A percentile compares a stretch with the other conserved stretches of the same genome.
phyloP scores from a whole-genome alignment of 2,797 vertebrate genomes.

The Gambusia yucatana region DNA sequence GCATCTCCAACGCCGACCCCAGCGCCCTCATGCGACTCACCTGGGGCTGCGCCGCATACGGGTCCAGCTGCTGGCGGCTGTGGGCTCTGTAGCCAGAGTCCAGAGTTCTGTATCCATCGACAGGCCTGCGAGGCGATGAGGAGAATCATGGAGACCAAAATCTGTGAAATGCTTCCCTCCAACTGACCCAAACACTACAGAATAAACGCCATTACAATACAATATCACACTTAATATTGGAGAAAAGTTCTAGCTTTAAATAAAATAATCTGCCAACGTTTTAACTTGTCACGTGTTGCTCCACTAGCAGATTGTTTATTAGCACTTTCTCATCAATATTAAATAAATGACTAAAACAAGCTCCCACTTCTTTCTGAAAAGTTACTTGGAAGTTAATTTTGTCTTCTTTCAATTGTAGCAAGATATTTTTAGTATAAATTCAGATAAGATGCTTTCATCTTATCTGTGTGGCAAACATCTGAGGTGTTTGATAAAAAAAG shows the following conservation, averaged over 20 bases:
- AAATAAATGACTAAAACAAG: too few species aligned
- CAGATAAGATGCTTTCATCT: background rate
- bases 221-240: too few species aligned
- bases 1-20: slow-evolving; percentile 86
- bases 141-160: background rate
- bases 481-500: background rate
- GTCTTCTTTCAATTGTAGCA: too few species aligned
- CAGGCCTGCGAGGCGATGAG: slow-evolving; percentile 61
- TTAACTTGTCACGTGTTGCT: too few species aligned
- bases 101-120: slow-evolving; percentile 83
- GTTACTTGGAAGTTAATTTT: too few species aligned
- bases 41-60: slow-evolving; percentile 84
- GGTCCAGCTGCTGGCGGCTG: slow-evolving; percentile 84
- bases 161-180: background rate
- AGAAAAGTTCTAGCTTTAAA: too few species aligned
- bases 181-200: background rate
- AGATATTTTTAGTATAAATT: background rate
- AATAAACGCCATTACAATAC: background rate
- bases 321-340: too few species aligned
- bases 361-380: too few species aligned
- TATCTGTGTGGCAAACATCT: background rate
- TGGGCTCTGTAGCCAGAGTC: slow-evolving; percentile 90
- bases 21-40: slow-evolving; percentile 84
- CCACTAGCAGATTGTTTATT: too few species aligned
- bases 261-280: too few species aligned